Base-by-base conservation (phyloP, 2,888 invertebrate genomes). In the Encarsia formosa region DNA sequence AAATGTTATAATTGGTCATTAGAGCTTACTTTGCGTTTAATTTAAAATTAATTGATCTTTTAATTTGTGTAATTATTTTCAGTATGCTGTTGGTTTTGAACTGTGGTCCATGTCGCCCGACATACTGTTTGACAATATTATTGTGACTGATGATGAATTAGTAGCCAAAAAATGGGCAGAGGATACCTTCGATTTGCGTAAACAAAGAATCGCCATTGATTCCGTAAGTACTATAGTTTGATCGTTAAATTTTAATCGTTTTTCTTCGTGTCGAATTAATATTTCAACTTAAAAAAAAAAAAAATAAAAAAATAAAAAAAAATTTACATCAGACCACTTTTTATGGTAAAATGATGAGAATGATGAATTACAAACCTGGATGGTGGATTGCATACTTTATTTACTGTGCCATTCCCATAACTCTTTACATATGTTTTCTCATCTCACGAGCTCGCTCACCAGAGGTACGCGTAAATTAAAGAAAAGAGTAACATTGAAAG, bases 91-190 rank as follows among this genome's bases (percentile, higher is more conserved):
- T 49, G 99, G 98, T 16, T 86, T 99, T 72, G 99, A 99, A 75
- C 78, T 99, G 58, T 99, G 99, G 99, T 95, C 98, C 5, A 98
- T 99, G 94, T 92, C 94, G 0, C 88, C 91, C 56, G 82, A 85
- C 65, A 90, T 99, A 63, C 77, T 94, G 52, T 99, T 99, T 77
- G 99, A 99, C 77, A 98, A 98, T 77, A 79, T 99, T 49, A 78
- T 99, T 55, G 81, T 99, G 53, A 88, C 96, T 0, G 93, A 97
- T 71, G 87, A 91, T 65, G 76, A 82, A 52, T 76, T 75, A 1
- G 81, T 87, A 0, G 93, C 95, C 0, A 80, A 83, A 20, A 79
- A 84, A 47, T 96, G 89, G 84, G 88, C 96, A 1, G 79, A 79
- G 29, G 85, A 86, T 58, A 92, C 92, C 1, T 99, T 88, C 78